These are phyloP conservation scores for Pentalonia nigronervosa DNA, from an alignment of 1,140 invertebrate species.

Conservation along the genomic window DNA sequence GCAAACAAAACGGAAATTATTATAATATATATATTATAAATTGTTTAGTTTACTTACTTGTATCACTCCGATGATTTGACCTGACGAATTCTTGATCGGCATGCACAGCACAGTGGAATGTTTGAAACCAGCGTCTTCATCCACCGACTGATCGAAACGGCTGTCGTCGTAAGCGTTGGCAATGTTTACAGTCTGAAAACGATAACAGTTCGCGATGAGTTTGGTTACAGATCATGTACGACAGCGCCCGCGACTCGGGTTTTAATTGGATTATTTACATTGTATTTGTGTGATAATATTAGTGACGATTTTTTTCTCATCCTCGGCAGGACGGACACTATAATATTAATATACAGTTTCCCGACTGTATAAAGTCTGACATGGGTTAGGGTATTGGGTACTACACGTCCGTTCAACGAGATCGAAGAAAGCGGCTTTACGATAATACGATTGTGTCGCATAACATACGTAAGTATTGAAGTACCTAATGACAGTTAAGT, in stretches of 20 bases:
- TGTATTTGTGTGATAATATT: neutral
- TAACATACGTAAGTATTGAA: neutral
- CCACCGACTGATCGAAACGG: slow-evolving; percentile 88
- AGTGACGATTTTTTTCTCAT: neutral
- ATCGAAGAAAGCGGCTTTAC: neutral
- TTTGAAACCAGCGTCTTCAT: slow-evolving; percentile 78
- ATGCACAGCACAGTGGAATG: slow-evolving; percentile 89
- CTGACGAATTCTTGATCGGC: slow-evolving; percentile 89
- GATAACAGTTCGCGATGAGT: neutral
- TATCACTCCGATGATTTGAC: slow-evolving; percentile 91
- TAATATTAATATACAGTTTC: neutral
- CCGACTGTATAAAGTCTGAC: neutral
- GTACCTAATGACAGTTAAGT: neutral
- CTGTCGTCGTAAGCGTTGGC: slow-evolving; percentile 89
- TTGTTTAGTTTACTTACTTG: slow-evolving; percentile 68
- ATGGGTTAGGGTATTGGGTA: neutral
- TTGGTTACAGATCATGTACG: neutral
- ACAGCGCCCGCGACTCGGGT: neutral
- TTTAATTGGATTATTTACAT: neutral
- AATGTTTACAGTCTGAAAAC: slow-evolving; percentile 81
- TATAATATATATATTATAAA: no score
- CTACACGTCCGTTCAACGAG: neutral
- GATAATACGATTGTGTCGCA: neutral
- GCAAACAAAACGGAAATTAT: no score
- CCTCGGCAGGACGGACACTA: no score